Evolutionary conservation across 2,888 invertebrate species (phyloP).

Genomic region (Eupithecia pulchellata): DNA sequence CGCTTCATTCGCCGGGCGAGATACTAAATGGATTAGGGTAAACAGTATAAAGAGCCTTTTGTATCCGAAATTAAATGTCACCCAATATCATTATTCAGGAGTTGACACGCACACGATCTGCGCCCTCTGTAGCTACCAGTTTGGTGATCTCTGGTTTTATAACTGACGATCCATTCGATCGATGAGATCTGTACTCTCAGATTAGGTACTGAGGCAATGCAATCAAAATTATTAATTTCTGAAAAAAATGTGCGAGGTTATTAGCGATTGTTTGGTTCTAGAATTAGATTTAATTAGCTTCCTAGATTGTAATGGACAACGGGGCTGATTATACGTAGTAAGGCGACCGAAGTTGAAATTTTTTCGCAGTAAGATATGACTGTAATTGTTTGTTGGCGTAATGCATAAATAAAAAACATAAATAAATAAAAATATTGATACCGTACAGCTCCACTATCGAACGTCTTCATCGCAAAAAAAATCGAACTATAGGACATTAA

Average conservation of each 20-base stretch:
- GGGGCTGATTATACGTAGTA: too few species aligned
- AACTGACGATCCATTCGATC: constrained; percentile 44
- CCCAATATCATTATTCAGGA: constrained; percentile 80
- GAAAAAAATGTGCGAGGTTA: neutral
- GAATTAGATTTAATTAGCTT: neutral
- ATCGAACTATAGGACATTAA: too few species aligned
- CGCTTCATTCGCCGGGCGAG: constrained; percentile 53
- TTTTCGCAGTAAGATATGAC: too few species aligned
- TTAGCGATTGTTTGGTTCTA: neutral
- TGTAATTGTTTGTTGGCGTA: too few species aligned
- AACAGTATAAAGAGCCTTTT: constrained; percentile 83
- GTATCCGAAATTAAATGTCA: constrained; percentile 84
- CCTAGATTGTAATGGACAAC: too few species aligned
- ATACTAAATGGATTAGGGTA: constrained; percentile 78
- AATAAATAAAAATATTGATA: too few species aligned
- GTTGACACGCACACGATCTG: constrained; percentile 75
- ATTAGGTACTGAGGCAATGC: neutral
- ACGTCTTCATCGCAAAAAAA: too few species aligned
- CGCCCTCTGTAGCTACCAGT: constrained; percentile 51
- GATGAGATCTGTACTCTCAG: neutral
- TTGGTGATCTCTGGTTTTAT: constrained; percentile 45
- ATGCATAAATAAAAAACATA: too few species aligned
- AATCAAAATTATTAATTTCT: neutral
- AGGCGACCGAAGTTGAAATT: too few species aligned
- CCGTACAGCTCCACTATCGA: too few species aligned